Evolutionary conservation across 1,140 invertebrate genomes (phyloP).

Genomic region (Physella acuta): DNA sequence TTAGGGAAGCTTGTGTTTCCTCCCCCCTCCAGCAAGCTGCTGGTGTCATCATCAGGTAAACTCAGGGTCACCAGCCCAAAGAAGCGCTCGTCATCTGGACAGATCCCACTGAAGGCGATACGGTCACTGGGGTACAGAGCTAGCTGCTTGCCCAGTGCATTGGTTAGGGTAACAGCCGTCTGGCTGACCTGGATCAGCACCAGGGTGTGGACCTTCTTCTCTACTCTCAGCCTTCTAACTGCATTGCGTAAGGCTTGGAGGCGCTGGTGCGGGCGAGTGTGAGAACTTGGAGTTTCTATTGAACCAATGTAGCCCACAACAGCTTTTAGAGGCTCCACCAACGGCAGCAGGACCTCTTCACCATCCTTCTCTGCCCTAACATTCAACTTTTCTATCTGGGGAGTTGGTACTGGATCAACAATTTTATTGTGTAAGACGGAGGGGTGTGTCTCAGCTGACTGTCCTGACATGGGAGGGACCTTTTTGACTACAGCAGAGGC

Average conservation of each 20-base stretch:
- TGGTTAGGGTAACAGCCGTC: constrained; percentile 76
- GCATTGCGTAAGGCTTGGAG: constrained; percentile 73
- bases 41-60: constrained; percentile 42
- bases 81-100: constrained; percentile 82
- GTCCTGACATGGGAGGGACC: too few relatives aligned
- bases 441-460: neutral
- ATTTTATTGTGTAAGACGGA: too few relatives aligned
- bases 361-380: neutral
- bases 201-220: constrained; percentile 82
- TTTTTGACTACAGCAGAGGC: constrained; percentile 22
- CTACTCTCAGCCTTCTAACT: constrained; percentile 83
- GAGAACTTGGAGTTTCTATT: constrained; percentile 89
- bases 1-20: constrained; percentile 63
- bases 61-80: constrained; percentile 89
- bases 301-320: constrained; percentile 92
- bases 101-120: constrained; percentile 85
- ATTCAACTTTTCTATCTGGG: too few relatives aligned
- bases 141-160: constrained; percentile 65
- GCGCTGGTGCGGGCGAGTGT: constrained; percentile 69
- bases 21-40: constrained; percentile 40
- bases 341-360: neutral
- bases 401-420: neutral
- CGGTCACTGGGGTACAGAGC: constrained; percentile 83
- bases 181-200: constrained; percentile 83
- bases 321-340: constrained; percentile 69